Percentiles rank a stretch among this genome's conserved stretches.
Evolutionary conservation across 2,888 invertebrate species (phyloP).

Genomic region (Drosophila yooni): DNA sequence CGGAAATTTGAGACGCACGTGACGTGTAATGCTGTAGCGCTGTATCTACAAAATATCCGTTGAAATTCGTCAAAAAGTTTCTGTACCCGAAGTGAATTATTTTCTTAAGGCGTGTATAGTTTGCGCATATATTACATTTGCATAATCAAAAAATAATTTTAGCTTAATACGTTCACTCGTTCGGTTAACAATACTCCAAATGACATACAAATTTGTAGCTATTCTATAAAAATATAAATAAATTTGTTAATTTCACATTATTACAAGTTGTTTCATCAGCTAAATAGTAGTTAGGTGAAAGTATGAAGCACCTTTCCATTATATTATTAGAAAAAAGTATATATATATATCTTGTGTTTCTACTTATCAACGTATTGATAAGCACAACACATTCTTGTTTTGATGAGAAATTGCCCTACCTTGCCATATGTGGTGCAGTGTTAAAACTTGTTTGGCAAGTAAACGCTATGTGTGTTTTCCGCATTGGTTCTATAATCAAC

Average conservation of each 20-base stretch:
- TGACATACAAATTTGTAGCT: not conserved
- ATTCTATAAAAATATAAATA: not conserved
- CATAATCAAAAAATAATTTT: not conserved
- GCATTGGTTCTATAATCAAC: constrained; percentile 25
- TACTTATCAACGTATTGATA: constrained; percentile 46
- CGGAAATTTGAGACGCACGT: constrained; percentile 41
- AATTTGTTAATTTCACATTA: not conserved
- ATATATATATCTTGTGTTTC: constrained; percentile 9
- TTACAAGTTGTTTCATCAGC: constrained; percentile 25
- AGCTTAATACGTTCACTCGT: not conserved
- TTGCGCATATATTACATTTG: not conserved
- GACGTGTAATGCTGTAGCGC: not conserved
- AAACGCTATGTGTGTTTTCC: constrained; percentile 36
- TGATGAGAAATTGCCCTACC: constrained; percentile 9
- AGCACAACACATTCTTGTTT: constrained; percentile 15
- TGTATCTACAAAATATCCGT: not conserved
- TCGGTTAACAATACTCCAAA: not conserved
- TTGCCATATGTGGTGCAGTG: not conserved
- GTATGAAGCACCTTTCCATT: not conserved
- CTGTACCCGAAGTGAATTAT: not conserved
- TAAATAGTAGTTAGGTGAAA: not conserved
- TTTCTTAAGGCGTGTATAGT: not conserved
- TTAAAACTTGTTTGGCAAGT: constrained; percentile 29
- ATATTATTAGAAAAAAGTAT: constrained; percentile 3
- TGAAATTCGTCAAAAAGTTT: not conserved